Percentiles rank a stretch among this genome's conserved stretches.
These are phyloP conservation scores for Ceratitis capitata DNA, from an alignment of 1,140 invertebrate species.

Conservation along the genomic window DNA sequence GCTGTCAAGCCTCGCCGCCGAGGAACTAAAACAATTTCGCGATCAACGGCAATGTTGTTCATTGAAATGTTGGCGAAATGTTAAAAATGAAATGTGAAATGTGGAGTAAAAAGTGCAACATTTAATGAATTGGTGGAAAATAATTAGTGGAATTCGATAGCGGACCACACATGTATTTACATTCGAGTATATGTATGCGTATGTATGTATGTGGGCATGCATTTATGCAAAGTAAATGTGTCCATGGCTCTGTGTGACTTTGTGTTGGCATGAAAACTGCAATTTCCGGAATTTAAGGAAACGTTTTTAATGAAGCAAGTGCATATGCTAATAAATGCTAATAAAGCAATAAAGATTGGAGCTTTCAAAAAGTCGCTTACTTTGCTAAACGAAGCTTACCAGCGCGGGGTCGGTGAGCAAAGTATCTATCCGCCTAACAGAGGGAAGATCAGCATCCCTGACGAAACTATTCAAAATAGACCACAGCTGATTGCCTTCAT, in stretches of 20 bases:
- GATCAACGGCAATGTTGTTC: not conserved
- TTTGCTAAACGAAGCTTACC: too few relatives aligned
- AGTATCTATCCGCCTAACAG: too few relatives aligned
- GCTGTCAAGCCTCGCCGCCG: not conserved
- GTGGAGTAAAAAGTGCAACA: not conserved
- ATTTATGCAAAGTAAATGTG: too few relatives aligned
- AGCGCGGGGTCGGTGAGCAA: too few relatives aligned
- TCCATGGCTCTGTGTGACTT: not conserved
- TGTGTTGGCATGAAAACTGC: not conserved
- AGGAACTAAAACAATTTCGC: not conserved
- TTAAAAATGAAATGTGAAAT: not conserved
- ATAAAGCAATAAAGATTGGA: too few relatives aligned
- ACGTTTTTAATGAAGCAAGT: not conserved
- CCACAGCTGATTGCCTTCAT: too few relatives aligned
- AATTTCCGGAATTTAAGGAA: constrained; percentile 15
- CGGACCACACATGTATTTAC: not conserved
- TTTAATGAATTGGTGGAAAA: not conserved
- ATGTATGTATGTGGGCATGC: not conserved
- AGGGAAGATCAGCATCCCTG: too few relatives aligned
- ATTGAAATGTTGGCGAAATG: not conserved
- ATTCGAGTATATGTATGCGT: not conserved
- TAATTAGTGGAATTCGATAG: not conserved
- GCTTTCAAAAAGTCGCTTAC: too few relatives aligned
- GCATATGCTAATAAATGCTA: not conserved
- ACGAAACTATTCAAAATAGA: too few relatives aligned